Percentiles rank a stretch among this genome's conserved stretches.
Conservation (phyloP, 2,888 invertebrate species). For the Papilio gigon region DNA sequence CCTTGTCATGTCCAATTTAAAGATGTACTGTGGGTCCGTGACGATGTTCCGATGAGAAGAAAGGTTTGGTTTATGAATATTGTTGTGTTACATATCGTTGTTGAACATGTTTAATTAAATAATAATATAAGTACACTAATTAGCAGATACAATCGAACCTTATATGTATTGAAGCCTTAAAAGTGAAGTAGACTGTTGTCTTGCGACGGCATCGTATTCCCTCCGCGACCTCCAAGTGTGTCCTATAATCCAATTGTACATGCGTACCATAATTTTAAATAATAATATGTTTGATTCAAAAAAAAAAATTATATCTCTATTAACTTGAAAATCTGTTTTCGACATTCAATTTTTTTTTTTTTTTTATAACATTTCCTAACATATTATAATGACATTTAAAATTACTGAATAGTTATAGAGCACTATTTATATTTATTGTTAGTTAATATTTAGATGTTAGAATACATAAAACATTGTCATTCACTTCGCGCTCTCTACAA, state of each 20-base stretch:
- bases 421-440: no score
- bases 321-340: no score
- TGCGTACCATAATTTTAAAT: not conserved
- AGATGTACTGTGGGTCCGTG: no score
- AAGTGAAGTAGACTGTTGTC: slow-evolving; percentile 26
- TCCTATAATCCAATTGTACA: slow-evolving; percentile 25
- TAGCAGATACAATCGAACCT: not conserved
- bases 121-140: not conserved
- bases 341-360: no score
- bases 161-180: slow-evolving; percentile 32
- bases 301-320: no score
- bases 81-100: no score
- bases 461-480: not conserved
- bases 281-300: not conserved
- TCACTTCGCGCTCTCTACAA: slow-evolving; percentile 14
- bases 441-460: no score
- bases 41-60: no score
- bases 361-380: not conserved
- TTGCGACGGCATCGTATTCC: slow-evolving; percentile 29
- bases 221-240: slow-evolving; percentile 15
- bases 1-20: no score
- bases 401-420: no score
- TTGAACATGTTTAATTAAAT: not conserved
- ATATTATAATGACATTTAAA: no score
- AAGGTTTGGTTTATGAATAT: no score